Evolutionary conservation across 2,888 invertebrate genomes (phyloP), one percentile per base, ranked within the genome.

Genomic region (Teleogryllus oceanicus): DNA sequence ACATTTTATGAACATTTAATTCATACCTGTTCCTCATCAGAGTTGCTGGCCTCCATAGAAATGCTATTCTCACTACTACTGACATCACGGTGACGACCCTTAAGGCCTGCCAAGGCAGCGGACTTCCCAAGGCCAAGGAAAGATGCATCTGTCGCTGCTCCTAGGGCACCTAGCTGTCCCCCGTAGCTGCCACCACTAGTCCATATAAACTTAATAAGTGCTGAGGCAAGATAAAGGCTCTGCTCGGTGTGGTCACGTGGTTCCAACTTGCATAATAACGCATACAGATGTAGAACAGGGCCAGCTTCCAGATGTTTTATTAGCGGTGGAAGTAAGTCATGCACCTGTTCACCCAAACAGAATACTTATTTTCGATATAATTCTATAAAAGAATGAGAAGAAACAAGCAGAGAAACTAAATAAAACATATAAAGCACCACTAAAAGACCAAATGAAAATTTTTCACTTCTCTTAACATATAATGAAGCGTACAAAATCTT

Each of bases 221-320:
- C 95, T 5, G 96, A 96, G 2, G 96, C 95, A 83, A 97, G 90
- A 87, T 95, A 96, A 82, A 97, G 89, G 84, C 96, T 97, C 92
- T 95, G 96, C 88, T 97, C 97, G 0, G 95, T 97, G 85, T 97
- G 97, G 84, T 96, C 96, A 84, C 94, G 94, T 0, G 96, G 94
- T 85, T 96, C 96, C 84, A 97, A 88, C 83, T 93, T 92, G 83
- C 95, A 94, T n/a, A 98, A 89, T 80, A 97, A 88, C 82, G 93
- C 93, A 85, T 97, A 96, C 18, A 97, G 89, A 88, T 97, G 96
- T 78, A 95, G 90, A 74, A 97, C 96, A 0, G 96, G 96, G 74
- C 93, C 93, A 0, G 95, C 93, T 13, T 97, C 94, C 81, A 98
- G 88, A 85, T 96, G 96, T 85, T 97, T 94, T 2, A 97, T 96